phyloP scores from a whole-genome alignment of 2,113 vertebrate species.

The Lichenostomus cassidix region DNA sequence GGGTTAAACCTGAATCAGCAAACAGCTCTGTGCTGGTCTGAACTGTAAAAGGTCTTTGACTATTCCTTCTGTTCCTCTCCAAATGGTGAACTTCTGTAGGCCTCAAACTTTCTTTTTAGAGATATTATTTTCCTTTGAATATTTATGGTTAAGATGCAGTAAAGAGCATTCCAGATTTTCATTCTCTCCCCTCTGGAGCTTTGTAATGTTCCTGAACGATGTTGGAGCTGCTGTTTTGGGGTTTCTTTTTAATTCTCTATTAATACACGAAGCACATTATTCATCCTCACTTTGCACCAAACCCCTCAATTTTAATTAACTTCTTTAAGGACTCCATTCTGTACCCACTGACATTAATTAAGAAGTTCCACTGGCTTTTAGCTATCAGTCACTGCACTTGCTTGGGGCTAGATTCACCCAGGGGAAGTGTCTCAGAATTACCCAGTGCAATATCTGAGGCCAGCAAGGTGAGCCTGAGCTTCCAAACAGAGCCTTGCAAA shows the following conservation, averaged over 20 bases:
- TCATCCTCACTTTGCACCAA: neutral
- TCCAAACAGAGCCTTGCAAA: neutral
- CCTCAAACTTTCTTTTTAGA: neutral
- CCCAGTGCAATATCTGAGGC: neutral
- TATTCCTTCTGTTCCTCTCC: neutral
- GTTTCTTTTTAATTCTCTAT: neutral
- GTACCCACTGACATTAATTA: slow-evolving; percentile 35
- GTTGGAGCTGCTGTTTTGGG: neutral
- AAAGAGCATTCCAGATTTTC: neutral
- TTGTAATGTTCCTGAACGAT: neutral
- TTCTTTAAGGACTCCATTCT: slow-evolving; percentile 21
- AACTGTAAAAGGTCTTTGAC: neutral
- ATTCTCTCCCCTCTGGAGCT: neutral
- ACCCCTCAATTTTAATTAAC: slow-evolving; percentile 27
- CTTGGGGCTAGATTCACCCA: neutral
- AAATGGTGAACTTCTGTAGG: neutral
- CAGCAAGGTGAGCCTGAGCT: neutral
- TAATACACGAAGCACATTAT: neutral
- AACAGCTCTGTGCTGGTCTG: neutral
- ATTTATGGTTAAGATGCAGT: neutral
- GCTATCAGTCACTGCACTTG: neutral
- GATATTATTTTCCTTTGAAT: neutral
- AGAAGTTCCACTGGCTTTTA: neutral
- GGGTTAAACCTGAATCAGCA: neutral
- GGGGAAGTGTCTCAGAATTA: neutral